phyloP scores from a whole-genome alignment of 2,113 vertebrate species.

The Falcunculus frontatus region DNA sequence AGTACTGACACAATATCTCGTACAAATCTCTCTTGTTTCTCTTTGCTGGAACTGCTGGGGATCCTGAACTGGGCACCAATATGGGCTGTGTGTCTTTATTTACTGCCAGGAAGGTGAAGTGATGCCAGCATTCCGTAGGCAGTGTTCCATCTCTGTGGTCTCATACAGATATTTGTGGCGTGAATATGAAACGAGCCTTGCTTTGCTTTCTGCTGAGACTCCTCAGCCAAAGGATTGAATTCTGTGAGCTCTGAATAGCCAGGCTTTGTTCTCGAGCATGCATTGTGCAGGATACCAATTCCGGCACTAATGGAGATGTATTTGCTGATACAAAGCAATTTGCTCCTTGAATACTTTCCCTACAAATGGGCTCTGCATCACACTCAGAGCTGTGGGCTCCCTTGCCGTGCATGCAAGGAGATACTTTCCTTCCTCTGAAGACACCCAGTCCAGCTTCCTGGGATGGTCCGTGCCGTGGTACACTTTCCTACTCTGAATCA shows the following conservation, averaged over 20 bases:
- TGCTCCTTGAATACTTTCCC: background rate
- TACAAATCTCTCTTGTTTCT: background rate
- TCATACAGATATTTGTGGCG: rapidly evolving
- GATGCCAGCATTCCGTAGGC: background rate
- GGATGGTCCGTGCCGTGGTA: background rate
- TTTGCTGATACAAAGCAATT: constrained; percentile 1
- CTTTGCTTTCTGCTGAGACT: background rate
- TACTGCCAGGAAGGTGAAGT: background rate
- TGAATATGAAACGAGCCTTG: background rate
- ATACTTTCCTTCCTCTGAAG: background rate
- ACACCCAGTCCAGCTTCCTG: background rate
- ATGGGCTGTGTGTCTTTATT: rapidly evolving
- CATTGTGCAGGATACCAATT: background rate
- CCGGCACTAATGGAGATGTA: background rate
- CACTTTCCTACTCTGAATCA: background rate
- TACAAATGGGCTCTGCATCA: background rate
- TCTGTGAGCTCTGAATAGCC: background rate
- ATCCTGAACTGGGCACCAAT: background rate
- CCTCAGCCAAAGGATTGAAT: background rate
- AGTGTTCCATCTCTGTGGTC: background rate
- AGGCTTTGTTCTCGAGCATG: background rate
- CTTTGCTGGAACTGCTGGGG: no score
- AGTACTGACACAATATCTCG: background rate
- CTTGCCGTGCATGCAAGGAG: background rate
- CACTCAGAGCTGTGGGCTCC: background rate